These are phyloP conservation scores for Neotoxoptera formosana DNA, from an alignment of 1,140 invertebrate species.

Conservation along the genomic window DNA sequence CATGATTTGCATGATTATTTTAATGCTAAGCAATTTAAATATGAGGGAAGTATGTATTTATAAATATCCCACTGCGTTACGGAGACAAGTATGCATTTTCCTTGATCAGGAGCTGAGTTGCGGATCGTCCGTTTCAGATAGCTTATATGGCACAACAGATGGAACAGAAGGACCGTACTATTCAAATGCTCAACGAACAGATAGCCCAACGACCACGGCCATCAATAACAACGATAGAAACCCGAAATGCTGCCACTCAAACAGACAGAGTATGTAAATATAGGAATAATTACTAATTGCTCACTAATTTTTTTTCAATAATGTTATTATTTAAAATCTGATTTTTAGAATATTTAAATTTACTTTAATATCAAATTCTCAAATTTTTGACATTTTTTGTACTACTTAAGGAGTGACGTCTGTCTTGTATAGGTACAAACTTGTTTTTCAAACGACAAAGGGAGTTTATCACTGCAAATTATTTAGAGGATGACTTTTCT, in stretches of 20 bases:
- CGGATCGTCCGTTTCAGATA: constrained; percentile 61
- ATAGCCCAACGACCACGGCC: constrained; percentile 63
- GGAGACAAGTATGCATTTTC: constrained; percentile 52
- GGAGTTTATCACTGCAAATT: too few relatives aligned
- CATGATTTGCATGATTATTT: constrained; percentile 49
- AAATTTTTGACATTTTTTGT: neutral
- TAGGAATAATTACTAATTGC: neutral
- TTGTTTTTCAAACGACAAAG: neutral
- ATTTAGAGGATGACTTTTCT: neutral
- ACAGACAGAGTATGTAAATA: constrained; percentile 71
- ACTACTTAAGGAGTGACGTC: too few relatives aligned
- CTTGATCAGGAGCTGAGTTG: constrained; percentile 55
- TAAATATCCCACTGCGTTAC: constrained; percentile 33
- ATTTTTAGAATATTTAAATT: neutral
- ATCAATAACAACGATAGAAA: constrained; percentile 62
- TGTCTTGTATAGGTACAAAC: neutral
- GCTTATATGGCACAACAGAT: constrained; percentile 68
- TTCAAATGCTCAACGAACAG: constrained; percentile 71
- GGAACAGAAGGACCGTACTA: constrained; percentile 75
- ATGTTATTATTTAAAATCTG: neutral
- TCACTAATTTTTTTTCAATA: neutral
- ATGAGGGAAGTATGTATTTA: constrained; percentile 18
- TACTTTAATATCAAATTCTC: neutral
- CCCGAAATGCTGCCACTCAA: constrained; percentile 75
- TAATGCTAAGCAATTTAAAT: constrained; percentile 40